These are phyloP conservation scores for Pseudorhombus dupliciocellatus DNA, from an alignment of 2,113 vertebrate species.

Conservation along the genomic window DNA sequence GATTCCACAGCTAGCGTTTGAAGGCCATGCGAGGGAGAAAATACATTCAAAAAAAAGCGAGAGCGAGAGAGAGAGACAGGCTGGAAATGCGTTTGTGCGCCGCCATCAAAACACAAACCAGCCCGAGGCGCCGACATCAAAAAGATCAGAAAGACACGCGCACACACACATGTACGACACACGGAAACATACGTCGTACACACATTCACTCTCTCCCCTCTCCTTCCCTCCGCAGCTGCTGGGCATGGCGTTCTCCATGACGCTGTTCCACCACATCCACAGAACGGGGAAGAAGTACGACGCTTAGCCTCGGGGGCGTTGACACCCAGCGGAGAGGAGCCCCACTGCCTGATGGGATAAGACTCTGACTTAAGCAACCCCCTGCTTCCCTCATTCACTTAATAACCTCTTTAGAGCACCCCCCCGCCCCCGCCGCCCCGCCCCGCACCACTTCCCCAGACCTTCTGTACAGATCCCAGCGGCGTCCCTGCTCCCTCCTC, in stretches of 20 bases:
- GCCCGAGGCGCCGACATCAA: conserved; percentile 43
- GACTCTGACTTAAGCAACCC: conserved; percentile 64
- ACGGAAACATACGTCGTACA: not conserved
- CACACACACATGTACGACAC: not conserved
- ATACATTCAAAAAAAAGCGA: too few relatives aligned
- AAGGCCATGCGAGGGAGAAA: conserved; percentile 29
- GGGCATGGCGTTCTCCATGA: conserved; percentile 99
- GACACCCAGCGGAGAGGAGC: conserved; percentile 44
- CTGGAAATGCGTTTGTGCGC: not conserved
- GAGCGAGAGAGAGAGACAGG: too few relatives aligned
- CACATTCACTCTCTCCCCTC: conserved; percentile 29
- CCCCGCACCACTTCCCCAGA: conserved; percentile 17
- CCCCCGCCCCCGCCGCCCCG: not conserved
- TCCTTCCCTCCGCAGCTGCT: conserved; percentile 86
- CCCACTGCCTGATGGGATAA: conserved; percentile 70
- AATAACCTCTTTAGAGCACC: conserved; percentile 55
- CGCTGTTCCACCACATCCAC: conserved; percentile 98
- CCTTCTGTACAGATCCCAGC: conserved; percentile 75
- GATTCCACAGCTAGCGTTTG: conserved; percentile 50
- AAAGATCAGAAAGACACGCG: conserved; percentile 13
- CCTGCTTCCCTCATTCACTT: conserved; percentile 30
- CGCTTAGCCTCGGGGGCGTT: conserved; percentile 79
- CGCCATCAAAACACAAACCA: conserved; percentile 29
- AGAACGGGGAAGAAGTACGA: conserved; percentile 98
- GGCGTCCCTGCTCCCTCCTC: conserved; percentile 68